Percentiles rank a stretch among this genome's conserved stretches.
Conservation (phyloP, 2,797 vertebrate species). For the Syngnathus acus region DNA sequence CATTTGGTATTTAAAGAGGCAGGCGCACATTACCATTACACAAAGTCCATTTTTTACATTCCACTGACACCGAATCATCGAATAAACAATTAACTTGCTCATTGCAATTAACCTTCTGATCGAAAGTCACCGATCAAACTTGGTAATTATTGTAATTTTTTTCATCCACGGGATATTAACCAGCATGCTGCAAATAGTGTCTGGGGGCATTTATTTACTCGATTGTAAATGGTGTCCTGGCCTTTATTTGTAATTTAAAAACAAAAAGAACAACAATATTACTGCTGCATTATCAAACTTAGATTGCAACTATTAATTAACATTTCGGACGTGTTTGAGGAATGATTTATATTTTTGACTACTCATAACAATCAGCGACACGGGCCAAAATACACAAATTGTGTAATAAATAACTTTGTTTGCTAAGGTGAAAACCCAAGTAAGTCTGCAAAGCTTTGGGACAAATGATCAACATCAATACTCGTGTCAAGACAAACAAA, state of each 20-base stretch:
- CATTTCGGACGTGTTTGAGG: too few relatives aligned
- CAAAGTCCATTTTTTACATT: not conserved
- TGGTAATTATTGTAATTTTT: not conserved
- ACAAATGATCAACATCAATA: conserved; percentile 21
- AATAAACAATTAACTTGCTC: not conserved
- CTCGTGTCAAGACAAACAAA: conserved; percentile 22
- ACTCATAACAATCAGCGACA: too few relatives aligned
- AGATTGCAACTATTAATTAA: too few relatives aligned
- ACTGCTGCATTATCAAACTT: too few relatives aligned
- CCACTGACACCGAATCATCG: not conserved
- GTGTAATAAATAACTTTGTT: conserved; percentile 13
- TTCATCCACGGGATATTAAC: conserved; percentile 1
- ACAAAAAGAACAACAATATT: not conserved
- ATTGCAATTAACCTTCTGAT: not conserved
- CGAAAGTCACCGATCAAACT: not conserved
- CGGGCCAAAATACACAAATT: not conserved
- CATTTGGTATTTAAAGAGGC: conserved; percentile 3
- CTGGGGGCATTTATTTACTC: not conserved
- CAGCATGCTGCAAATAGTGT: not conserved
- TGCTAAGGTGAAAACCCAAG: conserved; percentile 4
- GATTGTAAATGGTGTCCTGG: not conserved
- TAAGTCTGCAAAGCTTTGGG: conserved; percentile 8
- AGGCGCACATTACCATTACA: not conserved
- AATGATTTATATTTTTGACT: too few relatives aligned
- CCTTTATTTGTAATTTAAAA: too few relatives aligned